phyloP scores from a whole-genome alignment of 2,797 vertebrate genomes.

The Oryzias dopingdopingensis region DNA sequence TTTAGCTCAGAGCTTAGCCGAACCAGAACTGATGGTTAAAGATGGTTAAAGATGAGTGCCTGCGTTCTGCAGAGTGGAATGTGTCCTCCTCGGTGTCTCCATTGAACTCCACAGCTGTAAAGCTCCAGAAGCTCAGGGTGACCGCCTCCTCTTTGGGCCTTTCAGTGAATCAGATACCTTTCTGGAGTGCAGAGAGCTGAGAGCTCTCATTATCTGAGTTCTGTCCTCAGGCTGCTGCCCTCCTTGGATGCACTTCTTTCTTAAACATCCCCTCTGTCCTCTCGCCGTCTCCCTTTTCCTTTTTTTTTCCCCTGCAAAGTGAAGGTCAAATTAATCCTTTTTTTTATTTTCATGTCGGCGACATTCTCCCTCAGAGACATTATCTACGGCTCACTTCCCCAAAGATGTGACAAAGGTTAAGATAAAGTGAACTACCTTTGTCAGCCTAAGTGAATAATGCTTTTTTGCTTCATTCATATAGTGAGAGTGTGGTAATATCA shows the following conservation, averaged over 20 bases:
- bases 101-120: conserved; percentile 39
- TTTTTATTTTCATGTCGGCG: conserved; percentile 73
- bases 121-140: conserved; percentile 36
- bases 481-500: conserved; percentile 25
- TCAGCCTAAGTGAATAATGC: conserved; percentile 50
- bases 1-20: not conserved
- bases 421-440: conserved; percentile 53
- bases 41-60: no score
- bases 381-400: conserved; percentile 47
- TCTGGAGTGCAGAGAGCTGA: conserved; percentile 36
- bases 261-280: conserved; percentile 41
- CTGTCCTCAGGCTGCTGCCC: conserved; percentile 57
- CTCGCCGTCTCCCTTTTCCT: not conserved
- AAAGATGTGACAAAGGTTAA: conserved; percentile 71
- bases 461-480: conserved; percentile 27
- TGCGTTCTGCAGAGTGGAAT: conserved; percentile 7
- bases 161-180: conserved; percentile 48
- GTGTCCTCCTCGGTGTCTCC: conserved; percentile 27
- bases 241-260: conserved; percentile 47
- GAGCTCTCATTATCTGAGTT: conserved; percentile 62
- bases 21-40: not conserved
- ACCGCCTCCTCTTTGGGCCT: conserved; percentile 49
- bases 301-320: conserved; percentile 49
- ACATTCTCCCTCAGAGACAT: conserved; percentile 59
- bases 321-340: conserved; percentile 77